Conservation (phyloP, 2,888 invertebrate species). For the Eilema caniola region DNA sequence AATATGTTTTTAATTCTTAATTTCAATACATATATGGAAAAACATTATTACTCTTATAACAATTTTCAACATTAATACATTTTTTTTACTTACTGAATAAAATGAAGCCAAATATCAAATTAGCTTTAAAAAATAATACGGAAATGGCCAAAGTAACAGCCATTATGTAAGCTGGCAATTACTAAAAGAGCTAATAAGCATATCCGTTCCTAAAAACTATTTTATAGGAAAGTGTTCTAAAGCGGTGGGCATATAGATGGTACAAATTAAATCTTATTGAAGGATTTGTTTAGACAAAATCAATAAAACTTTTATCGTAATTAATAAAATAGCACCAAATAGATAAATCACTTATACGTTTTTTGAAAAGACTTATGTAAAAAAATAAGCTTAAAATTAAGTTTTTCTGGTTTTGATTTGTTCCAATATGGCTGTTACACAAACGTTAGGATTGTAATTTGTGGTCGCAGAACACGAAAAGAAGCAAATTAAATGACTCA, state of each 20-base stretch:
- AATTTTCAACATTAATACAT: too few species aligned
- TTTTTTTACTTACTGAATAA: slow-evolving; percentile 8
- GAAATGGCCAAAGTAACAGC: background rate
- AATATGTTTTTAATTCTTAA: too few species aligned
- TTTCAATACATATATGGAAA: too few species aligned
- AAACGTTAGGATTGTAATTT: background rate
- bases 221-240: background rate
- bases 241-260: background rate
- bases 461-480: background rate
- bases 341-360: too few species aligned
- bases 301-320: too few species aligned
- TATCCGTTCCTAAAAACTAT: background rate
- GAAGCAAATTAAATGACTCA: background rate
- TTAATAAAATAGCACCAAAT: too few species aligned
- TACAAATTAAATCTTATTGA: too few species aligned
- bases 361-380: too few species aligned
- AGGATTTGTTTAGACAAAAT: too few species aligned
- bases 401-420: too few species aligned
- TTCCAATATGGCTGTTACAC: background rate
- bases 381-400: too few species aligned
- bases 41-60: too few species aligned
- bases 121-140: background rate
- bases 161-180: background rate
- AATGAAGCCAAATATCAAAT: background rate
- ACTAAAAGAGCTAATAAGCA: background rate